Base-by-base conservation (phyloP, 2,113 vertebrate genomes). In the Amphiprion percula region DNA sequence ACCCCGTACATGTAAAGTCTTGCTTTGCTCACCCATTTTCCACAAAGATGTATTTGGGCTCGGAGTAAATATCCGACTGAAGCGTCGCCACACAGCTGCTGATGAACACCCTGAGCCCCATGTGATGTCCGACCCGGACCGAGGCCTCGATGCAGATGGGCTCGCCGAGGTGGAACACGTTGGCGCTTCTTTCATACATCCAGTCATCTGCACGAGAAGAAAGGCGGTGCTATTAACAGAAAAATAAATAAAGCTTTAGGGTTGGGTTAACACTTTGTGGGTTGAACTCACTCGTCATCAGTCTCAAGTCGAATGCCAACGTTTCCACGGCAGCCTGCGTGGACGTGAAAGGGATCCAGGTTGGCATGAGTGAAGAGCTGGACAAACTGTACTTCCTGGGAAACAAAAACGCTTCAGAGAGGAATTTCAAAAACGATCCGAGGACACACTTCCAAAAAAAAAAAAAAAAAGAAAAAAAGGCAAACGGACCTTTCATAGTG, bases 11-110 rank as follows among this genome's bases (percentile, higher is more conserved):
- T 12, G 9, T 10, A 10, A 30, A 8, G 33, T 44, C 12, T 14
- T 44, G 12, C 14, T 1, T 37, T 17, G 8, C 83, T 88, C 47
- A 94, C 93, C 93, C 93, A n/a, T 89, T 76, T 54, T 92, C 83
- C 59, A 94, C 61, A 9, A 94, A 94, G 3, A 72, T 7, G 1
- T 94, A 93, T 90, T 82, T 86, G 17, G 93, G 94, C 2, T 21
- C 9, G 1, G 93, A 83, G 50, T 86, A 1, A 0, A 77, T 65
- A 0, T 92, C 88, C 16, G 90, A 84, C 2, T 63, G 0, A 15
- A 92, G 84, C 0, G 93, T 93, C 3, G 93, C 94, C 53, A 93
- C 88, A 23, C 94, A 94, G 78, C 75, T 88, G 82, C 72, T 94
- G 58, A 93, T 9, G 60, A 92, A 94, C 23, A 94, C 89, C 3